Base-by-base conservation (phyloP, 2,888 invertebrate species). In the Mactromeris polynyma region DNA sequence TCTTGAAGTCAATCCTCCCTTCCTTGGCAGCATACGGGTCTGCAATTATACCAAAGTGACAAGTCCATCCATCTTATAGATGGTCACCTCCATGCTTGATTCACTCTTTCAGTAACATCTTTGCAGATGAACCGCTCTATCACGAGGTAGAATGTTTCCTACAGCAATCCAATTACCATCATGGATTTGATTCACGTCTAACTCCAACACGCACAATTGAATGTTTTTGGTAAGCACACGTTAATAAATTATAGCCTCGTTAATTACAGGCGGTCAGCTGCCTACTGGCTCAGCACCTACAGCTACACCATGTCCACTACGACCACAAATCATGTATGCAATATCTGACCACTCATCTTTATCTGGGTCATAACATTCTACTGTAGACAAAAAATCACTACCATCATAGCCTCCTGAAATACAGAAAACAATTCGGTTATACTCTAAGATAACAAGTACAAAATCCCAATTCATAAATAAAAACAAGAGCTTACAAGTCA, bases 231-330 rank as follows among this genome's bases (percentile, higher is more conserved):
- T 42, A 79, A 40, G 79, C 38, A 11, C 42, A n/a, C 26, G 42
- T 40, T 79, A 42, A 40, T 79, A 42, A 64, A 26, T 64, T 64
- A 64, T 26, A 64, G 9, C 26, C 26, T n/a, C 26, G 26, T 26
- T 46, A 14, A 81, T 19, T 81, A 31, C 38, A 21, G 11, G 19
- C 14, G 26, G 21, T 33, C n/a, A 54, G 51, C 33, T 36, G 64
- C 93, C 90, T 14, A 93, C 92, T 9, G 95, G 95, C 78, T 96
- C 96, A 26, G 98, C 98, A 95, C 98, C 98, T 21, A 99, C 98
- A 3, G 99, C 98, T 79, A 98, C 98, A 0, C 99, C 98, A 97
- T 99, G 99, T 0, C 99, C 99, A 17, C 99, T 99, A 83, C 99
- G 97, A 17, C 98, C 98, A 7, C 98, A 98, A 33, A 98, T 98